These are phyloP conservation scores for Pissodes strobi DNA, from an alignment of 1,140 invertebrate species.

Conservation along the genomic window DNA sequence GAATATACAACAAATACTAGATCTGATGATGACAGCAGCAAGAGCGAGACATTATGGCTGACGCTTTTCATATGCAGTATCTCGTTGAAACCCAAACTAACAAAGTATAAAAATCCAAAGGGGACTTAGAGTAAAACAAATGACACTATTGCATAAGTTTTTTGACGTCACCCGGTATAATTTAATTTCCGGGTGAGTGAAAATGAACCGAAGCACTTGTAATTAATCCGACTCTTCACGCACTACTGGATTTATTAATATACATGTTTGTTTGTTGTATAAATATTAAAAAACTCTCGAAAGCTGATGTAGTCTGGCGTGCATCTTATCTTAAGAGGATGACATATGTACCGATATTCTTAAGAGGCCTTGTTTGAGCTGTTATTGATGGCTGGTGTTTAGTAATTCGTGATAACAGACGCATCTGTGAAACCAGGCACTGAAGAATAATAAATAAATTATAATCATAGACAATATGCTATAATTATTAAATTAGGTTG, in stretches of 20 bases:
- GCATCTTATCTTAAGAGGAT: slow-evolving; percentile 20
- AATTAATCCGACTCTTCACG: slow-evolving; percentile 23
- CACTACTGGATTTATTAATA: slow-evolving; percentile 21
- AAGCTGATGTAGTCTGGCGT: slow-evolving; percentile 9
- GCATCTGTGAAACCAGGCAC: too few species aligned
- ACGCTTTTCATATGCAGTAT: too few species aligned
- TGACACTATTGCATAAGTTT: too few species aligned
- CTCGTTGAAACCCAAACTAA: too few species aligned
- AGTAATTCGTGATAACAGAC: slow-evolving; percentile 5
- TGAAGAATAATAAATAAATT: too few species aligned
- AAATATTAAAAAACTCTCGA: slow-evolving; percentile 17
- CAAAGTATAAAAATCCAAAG: too few species aligned
- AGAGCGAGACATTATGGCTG: too few species aligned
- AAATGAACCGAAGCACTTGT: slow-evolving; percentile 1
- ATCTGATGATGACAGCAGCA: too few species aligned
- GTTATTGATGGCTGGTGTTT: slow-evolving; percentile 19
- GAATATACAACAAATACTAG: too few species aligned
- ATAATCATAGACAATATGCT: too few species aligned
- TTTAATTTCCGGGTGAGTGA: slow-evolving; percentile 7
- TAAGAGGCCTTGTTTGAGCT: slow-evolving; percentile 21
- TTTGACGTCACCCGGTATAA: slow-evolving; percentile 4
- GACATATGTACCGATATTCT: slow-evolving; percentile 22
- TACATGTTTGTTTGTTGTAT: slow-evolving; percentile 24
- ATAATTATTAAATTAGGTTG: too few species aligned
- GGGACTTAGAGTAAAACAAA: too few species aligned